A percentile compares a stretch with the other conserved stretches of the same genome.
phyloP scores from a whole-genome alignment of 2,888 invertebrate genomes.

The Cataglyphis albicans region DNA sequence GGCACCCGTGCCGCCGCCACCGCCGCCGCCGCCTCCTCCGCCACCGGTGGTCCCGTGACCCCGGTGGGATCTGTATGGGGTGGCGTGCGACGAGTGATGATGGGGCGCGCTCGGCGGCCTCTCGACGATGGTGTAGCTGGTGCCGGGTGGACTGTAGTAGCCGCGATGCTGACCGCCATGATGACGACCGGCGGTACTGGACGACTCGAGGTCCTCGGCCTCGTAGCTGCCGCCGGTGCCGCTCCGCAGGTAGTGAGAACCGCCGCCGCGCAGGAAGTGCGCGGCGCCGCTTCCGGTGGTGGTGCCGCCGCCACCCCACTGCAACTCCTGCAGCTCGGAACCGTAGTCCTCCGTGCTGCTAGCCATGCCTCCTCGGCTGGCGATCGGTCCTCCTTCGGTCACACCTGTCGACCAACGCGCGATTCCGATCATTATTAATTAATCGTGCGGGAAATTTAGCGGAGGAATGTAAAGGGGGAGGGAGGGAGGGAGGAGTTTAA shows the following conservation, averaged over 20 bases:
- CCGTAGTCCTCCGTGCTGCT: constrained; percentile 85
- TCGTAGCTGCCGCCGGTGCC: constrained; percentile 82
- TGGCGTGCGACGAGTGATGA: constrained; percentile 89
- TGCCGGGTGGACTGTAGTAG: constrained; percentile 96
- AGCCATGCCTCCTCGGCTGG: constrained; percentile 80
- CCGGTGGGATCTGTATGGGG: constrained; percentile 81
- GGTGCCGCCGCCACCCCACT: constrained; percentile 80
- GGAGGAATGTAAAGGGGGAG: background rate
- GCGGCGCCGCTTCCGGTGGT: constrained; percentile 70
- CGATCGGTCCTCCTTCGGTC: constrained; percentile 66
- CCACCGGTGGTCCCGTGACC: constrained; percentile 86
- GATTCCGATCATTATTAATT: background rate
- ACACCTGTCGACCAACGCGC: constrained; percentile 65
- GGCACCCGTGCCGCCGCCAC: constrained; percentile 82
- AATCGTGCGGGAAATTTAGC: background rate
- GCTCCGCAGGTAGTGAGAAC: constrained; percentile 86
- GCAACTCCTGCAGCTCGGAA: constrained; percentile 85
- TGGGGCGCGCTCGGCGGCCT: constrained; percentile 91
- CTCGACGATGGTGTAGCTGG: constrained; percentile 95
- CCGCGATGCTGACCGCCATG: constrained; percentile 88
- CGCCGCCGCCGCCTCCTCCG: background rate
- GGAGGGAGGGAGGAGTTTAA: background rate
- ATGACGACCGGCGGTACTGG: constrained; percentile 84
- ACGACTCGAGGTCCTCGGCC: constrained; percentile 84
- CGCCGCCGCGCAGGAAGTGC: constrained; percentile 80